A percentile compares a stretch with the other conserved stretches of the same genome.
phyloP scores from a whole-genome alignment of 2,888 invertebrate species.

The Homarus gammarus region DNA sequence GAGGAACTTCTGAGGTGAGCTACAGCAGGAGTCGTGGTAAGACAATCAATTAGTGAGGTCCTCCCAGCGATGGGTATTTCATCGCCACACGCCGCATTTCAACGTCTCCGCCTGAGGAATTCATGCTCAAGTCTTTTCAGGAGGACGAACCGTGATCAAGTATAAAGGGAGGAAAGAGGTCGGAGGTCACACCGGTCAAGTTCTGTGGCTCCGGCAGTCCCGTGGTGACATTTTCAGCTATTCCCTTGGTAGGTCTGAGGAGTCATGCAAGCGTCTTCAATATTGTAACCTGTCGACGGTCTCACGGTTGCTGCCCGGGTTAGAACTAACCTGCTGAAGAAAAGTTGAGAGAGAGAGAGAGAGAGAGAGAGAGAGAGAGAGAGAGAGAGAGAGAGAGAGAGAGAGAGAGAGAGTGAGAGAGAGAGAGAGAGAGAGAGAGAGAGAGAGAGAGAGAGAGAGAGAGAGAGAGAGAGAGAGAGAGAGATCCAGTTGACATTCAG shows the following conservation, averaged over 20 bases:
- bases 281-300: neutral
- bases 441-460: neutral
- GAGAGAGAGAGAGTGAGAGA: constrained; percentile 10
- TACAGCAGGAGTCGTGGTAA: too few relatives aligned
- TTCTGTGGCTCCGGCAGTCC: neutral
- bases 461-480: constrained; percentile 15
- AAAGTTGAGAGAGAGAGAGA: too few relatives aligned
- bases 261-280: constrained; percentile 14
- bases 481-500: neutral
- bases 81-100: neutral
- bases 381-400: neutral
- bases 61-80: neutral
- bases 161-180: neutral
- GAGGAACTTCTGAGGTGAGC: too few relatives aligned
- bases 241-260: constrained; percentile 39
- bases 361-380: too few relatives aligned
- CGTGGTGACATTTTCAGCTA: constrained; percentile 28
- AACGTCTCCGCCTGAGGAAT: neutral
- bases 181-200: neutral
- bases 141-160: neutral
- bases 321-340: neutral
- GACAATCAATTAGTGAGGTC: neutral
- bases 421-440: too few relatives aligned
- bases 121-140: neutral
- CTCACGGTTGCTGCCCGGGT: neutral